These are phyloP conservation scores for Pyrochroa serraticornis DNA, from an alignment of 2,888 invertebrate species.

Conservation along the genomic window DNA sequence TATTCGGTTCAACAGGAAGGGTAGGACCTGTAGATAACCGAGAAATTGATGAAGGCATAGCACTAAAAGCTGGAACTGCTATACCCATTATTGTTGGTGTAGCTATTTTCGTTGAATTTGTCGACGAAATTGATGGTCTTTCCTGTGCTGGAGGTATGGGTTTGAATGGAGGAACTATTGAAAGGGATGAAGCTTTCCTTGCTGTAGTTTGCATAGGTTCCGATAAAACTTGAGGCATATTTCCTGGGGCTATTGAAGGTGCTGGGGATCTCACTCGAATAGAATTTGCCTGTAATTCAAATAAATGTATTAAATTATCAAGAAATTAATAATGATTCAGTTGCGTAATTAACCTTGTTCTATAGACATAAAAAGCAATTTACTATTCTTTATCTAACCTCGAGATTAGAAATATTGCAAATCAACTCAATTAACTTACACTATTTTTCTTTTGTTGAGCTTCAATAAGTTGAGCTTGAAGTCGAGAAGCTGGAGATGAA, in stretches of 20 bases:
- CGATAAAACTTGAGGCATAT: slow-evolving; percentile 9
- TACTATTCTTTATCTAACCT: no score
- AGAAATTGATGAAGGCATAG: slow-evolving; percentile 64
- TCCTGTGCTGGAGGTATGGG: slow-evolving; percentile 73
- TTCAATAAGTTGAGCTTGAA: slow-evolving; percentile 49
- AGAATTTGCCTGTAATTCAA: slow-evolving; percentile 34
- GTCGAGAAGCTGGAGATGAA: slow-evolving; percentile 50
- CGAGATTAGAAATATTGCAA: no score
- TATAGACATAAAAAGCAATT: no score
- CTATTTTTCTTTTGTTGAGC: slow-evolving; percentile 37
- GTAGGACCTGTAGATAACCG: slow-evolving; percentile 51
- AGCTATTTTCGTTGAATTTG: slow-evolving; percentile 42
- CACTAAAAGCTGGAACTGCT: slow-evolving; percentile 62
- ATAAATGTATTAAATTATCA: neutral
- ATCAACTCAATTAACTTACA: slow-evolving; percentile 14
- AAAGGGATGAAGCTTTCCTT: slow-evolving; percentile 45
- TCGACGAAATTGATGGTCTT: slow-evolving; percentile 51
- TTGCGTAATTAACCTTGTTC: no score
- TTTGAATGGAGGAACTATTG: slow-evolving; percentile 76
- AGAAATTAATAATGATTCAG: no score
- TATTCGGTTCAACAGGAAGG: slow-evolving; percentile 37
- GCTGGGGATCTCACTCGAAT: slow-evolving; percentile 35
- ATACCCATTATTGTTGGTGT: slow-evolving; percentile 59
- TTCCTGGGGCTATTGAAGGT: slow-evolving; percentile 23
- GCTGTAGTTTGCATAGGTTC: slow-evolving; percentile 22